Percentiles rank a stretch among this genome's conserved stretches.
These are phyloP conservation scores for Ectobius pallidus DNA, from an alignment of 2,888 invertebrate species.

Conservation along the genomic window DNA sequence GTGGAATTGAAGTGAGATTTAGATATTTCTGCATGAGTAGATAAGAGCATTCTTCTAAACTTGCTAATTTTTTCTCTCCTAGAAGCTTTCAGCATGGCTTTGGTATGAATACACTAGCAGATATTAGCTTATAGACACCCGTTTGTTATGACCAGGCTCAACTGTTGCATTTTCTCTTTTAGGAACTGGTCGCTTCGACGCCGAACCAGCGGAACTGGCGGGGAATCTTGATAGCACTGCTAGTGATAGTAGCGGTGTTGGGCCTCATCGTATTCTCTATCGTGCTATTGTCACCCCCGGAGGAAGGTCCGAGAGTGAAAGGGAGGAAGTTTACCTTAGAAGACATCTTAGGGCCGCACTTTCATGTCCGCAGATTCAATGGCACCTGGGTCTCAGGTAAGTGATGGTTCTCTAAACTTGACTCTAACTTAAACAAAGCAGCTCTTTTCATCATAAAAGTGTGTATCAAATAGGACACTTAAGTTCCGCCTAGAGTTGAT, in stretches of 20 bases:
- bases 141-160: no score
- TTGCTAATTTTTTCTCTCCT: no score
- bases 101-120: no score
- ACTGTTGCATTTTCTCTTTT: constrained; percentile 54
- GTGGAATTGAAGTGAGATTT: no score
- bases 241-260: constrained; percentile 88
- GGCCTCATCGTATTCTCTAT: constrained; percentile 91
- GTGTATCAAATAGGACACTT: no score
- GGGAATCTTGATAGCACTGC: constrained; percentile 88
- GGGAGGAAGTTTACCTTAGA: constrained; percentile 72
- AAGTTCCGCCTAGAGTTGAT: no score
- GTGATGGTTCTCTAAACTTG: constrained; percentile 41
- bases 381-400: constrained; percentile 77
- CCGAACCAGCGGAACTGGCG: constrained; percentile 93
- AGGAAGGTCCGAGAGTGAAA: constrained; percentile 71
- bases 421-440: no score
- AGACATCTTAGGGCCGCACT: constrained; percentile 58
- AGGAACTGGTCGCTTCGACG: constrained; percentile 89
- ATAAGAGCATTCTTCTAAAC: no score
- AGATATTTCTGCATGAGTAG: no score
- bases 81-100: no score
- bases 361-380: constrained; percentile 66
- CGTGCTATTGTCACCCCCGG: constrained; percentile 82
- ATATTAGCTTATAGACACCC: no score
- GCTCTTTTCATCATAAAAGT: no score